Evolutionary conservation across 2,888 invertebrate species (phyloP).

Genomic region (Yponomeuta evonymella): DNA sequence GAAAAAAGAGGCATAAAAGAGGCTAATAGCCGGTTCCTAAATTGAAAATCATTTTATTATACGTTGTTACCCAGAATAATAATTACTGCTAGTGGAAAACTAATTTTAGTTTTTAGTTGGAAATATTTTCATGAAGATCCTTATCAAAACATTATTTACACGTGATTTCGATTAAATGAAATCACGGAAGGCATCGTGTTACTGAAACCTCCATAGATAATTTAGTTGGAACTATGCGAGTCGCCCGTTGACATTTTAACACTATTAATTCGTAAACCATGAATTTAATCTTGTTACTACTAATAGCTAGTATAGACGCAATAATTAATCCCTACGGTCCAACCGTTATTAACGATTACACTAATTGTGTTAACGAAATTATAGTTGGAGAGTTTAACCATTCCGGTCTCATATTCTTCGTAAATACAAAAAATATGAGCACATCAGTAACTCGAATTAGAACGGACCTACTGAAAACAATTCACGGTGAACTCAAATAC

Average conservation of each 20-base stretch:
- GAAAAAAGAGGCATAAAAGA: too few species aligned
- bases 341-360: slow-evolving; percentile 43
- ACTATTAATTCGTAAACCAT: background rate
- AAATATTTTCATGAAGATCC: background rate
- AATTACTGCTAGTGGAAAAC: too few species aligned
- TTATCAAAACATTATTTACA: background rate
- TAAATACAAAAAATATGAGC: slow-evolving; percentile 38
- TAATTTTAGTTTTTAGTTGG: too few species aligned
- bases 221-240: too few species aligned
- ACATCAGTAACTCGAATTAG: slow-evolving; percentile 38
- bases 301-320: slow-evolving; percentile 25
- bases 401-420: slow-evolving; percentile 47
- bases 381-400: slow-evolving; percentile 40
- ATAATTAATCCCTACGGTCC: slow-evolving; percentile 43
- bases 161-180: background rate
- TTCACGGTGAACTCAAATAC: slow-evolving; percentile 36
- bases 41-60: too few species aligned
- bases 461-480: slow-evolving; percentile 35
- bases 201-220: background rate
- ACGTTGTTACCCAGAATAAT: too few species aligned
- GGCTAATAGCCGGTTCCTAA: too few species aligned
- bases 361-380: slow-evolving; percentile 41
- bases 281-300: slow-evolving; percentile 1
- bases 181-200: background rate
- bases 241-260: background rate